These are phyloP conservation scores for Serilophus lunatus DNA, from an alignment of 2,113 vertebrate species.

Conservation along the genomic window DNA sequence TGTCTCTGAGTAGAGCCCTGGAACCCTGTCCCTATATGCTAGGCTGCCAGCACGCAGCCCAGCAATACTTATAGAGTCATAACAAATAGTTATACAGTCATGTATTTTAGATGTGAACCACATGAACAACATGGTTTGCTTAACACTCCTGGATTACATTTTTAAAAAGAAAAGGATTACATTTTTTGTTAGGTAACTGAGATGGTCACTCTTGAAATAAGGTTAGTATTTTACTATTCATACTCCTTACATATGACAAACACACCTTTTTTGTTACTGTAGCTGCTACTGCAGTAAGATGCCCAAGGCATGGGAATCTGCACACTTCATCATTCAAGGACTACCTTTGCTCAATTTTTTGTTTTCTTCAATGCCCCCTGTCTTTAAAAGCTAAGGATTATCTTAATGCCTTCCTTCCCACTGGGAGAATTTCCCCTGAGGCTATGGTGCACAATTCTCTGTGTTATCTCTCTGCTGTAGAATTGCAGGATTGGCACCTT, in stretches of 20 bases:
- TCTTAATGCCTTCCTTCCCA: constrained; percentile 45
- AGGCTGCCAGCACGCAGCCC: not conserved
- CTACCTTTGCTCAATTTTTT: constrained; percentile 33
- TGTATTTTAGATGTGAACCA: not conserved
- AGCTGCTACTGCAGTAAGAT: not conserved
- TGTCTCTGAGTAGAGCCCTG: not conserved
- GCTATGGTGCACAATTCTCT: not conserved
- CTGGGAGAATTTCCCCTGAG: not conserved
- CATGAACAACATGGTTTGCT: not conserved
- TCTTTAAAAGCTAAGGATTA: constrained; percentile 40
- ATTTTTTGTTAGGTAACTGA: not conserved
- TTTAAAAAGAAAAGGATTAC: not conserved
- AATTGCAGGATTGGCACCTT: constrained; percentile 1
- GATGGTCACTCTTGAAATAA: not conserved
- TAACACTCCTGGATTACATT: not conserved
- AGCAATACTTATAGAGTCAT: no score
- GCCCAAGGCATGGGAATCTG: constrained; percentile 25
- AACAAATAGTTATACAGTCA: not conserved
- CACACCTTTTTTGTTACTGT: not conserved
- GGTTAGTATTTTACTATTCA: not conserved
- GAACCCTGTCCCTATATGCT: not conserved
- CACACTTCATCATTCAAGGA: constrained; percentile 30
- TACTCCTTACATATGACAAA: not conserved
- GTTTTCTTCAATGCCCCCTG: constrained; percentile 10
- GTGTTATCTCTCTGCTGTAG: constrained; percentile 8